These are phyloP conservation scores for Aethes cnicana DNA, from an alignment of 2,888 invertebrate genomes.

Conservation along the genomic window DNA sequence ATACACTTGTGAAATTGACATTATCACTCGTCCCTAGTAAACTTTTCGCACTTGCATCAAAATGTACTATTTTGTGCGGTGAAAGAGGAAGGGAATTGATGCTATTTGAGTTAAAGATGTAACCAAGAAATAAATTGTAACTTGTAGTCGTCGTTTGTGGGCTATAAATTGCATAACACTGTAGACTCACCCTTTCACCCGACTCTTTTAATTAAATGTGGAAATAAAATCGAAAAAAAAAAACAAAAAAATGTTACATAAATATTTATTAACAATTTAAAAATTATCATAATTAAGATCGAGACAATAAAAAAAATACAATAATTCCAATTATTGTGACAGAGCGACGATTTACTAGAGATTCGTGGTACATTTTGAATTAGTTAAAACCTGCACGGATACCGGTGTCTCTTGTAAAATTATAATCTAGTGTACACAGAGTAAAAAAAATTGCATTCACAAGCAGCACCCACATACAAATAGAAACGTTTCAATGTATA, in stretches of 20 bases:
- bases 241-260: slow-evolving; percentile 69
- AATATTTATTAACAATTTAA: slow-evolving; percentile 80
- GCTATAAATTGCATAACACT: slow-evolving; percentile 80
- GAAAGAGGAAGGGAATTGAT: too few relatives aligned
- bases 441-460: slow-evolving; percentile 54
- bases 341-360: slow-evolving; percentile 56
- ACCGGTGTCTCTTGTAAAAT: slow-evolving; percentile 29
- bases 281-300: slow-evolving; percentile 59
- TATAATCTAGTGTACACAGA: slow-evolving; percentile 54
- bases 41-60: too few relatives aligned
- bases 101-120: too few relatives aligned
- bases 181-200: slow-evolving; percentile 61
- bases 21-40: too few relatives aligned
- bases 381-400: slow-evolving; percentile 11
- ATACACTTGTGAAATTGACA: too few relatives aligned
- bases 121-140: slow-evolving; percentile 29
- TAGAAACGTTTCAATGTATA: slow-evolving; percentile 61
- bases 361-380: slow-evolving; percentile 50
- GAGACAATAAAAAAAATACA: slow-evolving; percentile 54
- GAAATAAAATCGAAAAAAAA: slow-evolving; percentile 67
- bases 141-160: slow-evolving; percentile 39
- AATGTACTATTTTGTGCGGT: too few relatives aligned
- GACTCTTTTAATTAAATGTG: slow-evolving; percentile 35
- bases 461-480: slow-evolving; percentile 68
- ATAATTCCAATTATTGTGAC: slow-evolving; percentile 55